Conservation (phyloP, 2,888 invertebrate genomes). For the Rhamnusium bicolor region DNA sequence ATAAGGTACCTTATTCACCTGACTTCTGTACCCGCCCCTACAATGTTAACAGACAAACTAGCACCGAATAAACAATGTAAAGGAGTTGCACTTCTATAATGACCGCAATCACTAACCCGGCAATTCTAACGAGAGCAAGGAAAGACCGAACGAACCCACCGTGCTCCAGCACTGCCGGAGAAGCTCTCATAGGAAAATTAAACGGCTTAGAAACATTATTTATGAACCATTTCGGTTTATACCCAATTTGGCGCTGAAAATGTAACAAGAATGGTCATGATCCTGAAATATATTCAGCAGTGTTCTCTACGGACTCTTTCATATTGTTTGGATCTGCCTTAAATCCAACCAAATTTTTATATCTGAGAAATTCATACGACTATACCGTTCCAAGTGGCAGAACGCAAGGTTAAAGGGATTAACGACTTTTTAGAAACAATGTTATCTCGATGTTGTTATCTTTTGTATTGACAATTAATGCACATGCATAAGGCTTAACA, state of each 20-base stretch:
- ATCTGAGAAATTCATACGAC: too few relatives aligned
- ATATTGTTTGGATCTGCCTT: neutral
- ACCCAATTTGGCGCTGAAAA: constrained; percentile 62
- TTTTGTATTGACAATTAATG: too few relatives aligned
- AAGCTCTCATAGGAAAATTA: constrained; percentile 56
- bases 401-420: too few relatives aligned
- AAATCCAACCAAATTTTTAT: neutral
- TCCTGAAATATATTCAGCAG: constrained; percentile 50
- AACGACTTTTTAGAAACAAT: too few relatives aligned
- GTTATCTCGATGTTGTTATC: too few relatives aligned
- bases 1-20: constrained; percentile 9
- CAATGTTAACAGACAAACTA: constrained; percentile 26
- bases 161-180: neutral
- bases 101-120: constrained; percentile 47
- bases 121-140: constrained; percentile 35
- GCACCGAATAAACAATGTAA: constrained; percentile 46
- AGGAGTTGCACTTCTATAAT: constrained; percentile 49
- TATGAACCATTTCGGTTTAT: constrained; percentile 63
- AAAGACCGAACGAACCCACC: constrained; percentile 1
- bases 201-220: constrained; percentile 62
- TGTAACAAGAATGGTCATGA: constrained; percentile 58
- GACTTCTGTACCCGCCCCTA: constrained; percentile 19
- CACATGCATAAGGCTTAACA: too few relatives aligned
- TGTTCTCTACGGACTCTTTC: constrained; percentile 37
- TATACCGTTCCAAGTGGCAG: too few relatives aligned